phyloP scores from a whole-genome alignment of 2,888 invertebrate genomes.

The Ophion ellenae region DNA sequence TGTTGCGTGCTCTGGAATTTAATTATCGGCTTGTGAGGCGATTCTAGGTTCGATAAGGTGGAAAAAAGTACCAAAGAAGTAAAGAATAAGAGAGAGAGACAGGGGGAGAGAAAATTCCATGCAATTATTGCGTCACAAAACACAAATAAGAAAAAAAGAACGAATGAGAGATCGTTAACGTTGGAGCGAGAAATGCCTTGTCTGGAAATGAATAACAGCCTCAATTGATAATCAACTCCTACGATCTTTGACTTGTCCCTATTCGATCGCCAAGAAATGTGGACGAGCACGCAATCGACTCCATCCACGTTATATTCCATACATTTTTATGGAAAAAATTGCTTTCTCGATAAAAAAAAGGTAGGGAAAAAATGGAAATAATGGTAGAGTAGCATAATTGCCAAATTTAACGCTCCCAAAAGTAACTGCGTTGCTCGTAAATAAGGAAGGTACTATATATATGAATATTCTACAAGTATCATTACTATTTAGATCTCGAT shows the following conservation, averaged over 20 bases:
- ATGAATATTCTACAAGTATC: too few relatives aligned
- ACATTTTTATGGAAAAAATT: background rate
- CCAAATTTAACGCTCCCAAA: too few relatives aligned
- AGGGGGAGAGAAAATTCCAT: too few relatives aligned
- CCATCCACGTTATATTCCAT: too few relatives aligned
- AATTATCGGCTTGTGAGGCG: background rate
- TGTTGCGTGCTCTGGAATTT: background rate
- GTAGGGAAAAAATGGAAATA: too few relatives aligned
- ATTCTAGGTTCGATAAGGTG: background rate
- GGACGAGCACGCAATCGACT: background rate
- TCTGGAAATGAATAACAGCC: constrained; percentile 5
- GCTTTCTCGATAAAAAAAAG: background rate
- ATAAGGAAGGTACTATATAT: too few relatives aligned
- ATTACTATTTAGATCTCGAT: too few relatives aligned
- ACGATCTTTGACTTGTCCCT: constrained; percentile 2
- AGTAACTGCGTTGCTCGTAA: too few relatives aligned
- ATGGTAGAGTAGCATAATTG: too few relatives aligned
- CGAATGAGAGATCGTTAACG: background rate
- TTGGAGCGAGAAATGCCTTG: background rate
- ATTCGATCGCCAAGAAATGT: constrained; percentile 3
- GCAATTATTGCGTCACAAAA: too few relatives aligned
- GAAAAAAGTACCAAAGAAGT: background rate
- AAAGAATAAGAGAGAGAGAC: background rate
- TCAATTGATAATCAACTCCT: background rate
- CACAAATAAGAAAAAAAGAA: too few relatives aligned